Evolutionary conservation across 2,888 invertebrate species (phyloP).

Genomic region (Melanchra persicariae): DNA sequence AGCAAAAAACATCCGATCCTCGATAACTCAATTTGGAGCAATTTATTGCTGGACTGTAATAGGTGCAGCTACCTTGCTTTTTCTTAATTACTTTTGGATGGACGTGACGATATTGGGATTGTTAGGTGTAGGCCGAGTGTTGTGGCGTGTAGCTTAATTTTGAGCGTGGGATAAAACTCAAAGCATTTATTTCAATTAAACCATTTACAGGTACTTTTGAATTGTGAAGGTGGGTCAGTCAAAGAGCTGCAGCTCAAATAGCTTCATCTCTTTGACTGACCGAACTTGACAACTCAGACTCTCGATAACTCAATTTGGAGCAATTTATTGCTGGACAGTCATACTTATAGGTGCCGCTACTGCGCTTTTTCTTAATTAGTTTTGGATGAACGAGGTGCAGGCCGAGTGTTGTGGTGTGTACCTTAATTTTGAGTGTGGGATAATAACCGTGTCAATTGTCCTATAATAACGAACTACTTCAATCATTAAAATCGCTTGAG

Average conservation of each 20-base stretch:
- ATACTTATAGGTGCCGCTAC: constrained; percentile 64
- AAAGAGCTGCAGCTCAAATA: too few species aligned
- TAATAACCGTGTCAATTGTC: too few species aligned
- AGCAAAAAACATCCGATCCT: constrained; percentile 71
- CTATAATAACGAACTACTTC: too few species aligned
- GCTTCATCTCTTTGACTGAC: neutral
- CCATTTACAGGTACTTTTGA: too few species aligned
- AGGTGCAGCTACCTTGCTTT: constrained; percentile 62
- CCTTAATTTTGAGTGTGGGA: constrained; percentile 21
- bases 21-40: constrained; percentile 77
- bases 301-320: constrained; percentile 76
- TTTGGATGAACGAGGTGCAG: constrained; percentile 55
- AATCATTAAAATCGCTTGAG: too few species aligned
- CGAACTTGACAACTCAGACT: constrained; percentile 51
- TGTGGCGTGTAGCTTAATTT: constrained; percentile 41
- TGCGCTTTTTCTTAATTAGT: constrained; percentile 64
- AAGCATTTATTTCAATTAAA: too few species aligned
- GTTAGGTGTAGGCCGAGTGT: constrained; percentile 29
- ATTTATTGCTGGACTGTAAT: constrained; percentile 64
- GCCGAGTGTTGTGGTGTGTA: constrained; percentile 30
- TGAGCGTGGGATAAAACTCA: neutral
- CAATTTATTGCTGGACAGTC: constrained; percentile 63
- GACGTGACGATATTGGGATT: constrained; percentile 56
- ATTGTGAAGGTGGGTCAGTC: too few species aligned
- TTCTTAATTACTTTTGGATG: constrained; percentile 63